Evolutionary conservation across 2,113 vertebrate species (phyloP), one percentile per base, ranked within the genome.

Genomic region (Carettochelys insculpta): DNA sequence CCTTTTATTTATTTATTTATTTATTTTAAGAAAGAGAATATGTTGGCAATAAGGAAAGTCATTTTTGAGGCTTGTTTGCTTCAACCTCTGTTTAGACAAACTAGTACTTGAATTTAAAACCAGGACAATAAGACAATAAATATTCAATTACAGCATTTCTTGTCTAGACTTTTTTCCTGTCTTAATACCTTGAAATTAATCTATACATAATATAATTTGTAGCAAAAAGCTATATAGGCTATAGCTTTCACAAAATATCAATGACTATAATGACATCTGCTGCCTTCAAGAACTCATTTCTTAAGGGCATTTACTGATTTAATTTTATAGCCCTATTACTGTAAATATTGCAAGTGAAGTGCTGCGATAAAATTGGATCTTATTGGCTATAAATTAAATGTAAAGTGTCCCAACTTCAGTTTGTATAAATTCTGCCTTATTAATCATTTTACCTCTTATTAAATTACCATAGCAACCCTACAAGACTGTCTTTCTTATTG

Each of bases 331-430:
- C 56, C 45, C 34, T 91, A 82, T 91, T 81, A 56, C 5, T 65
- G 29, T 77, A 92, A 88, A 83, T 80, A 56, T 58, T 47, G 6
- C 47, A 78, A 24, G 22, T 84, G 54, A 88, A 89, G 12, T 79
- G 29, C 29, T 75, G 6, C 77, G 85, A 85, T 85, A 90, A 93
- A 89, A 84, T 77, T 48, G 82, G 43, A 52, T 31, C 3, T 68
- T 75, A 78, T 34, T 85, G 52, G 24, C 47, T 83, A 83, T 48
- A 71, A 80, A 87, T 86, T 83, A 87, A 87, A 90, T 71, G 16
- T 54, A 93, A 93, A 92, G 58, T 83, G 90, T 58, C 48, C 41
- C 52, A 90, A 86, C 73, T 83, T 84, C 22, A 75, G 31, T 41
- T 56, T 73, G 17, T 54, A 77, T 90, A 79, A 47, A 65, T 73